These are phyloP conservation scores for Channa maculata DNA, from an alignment of 2,113 vertebrate genomes.

Conservation along the genomic window DNA sequence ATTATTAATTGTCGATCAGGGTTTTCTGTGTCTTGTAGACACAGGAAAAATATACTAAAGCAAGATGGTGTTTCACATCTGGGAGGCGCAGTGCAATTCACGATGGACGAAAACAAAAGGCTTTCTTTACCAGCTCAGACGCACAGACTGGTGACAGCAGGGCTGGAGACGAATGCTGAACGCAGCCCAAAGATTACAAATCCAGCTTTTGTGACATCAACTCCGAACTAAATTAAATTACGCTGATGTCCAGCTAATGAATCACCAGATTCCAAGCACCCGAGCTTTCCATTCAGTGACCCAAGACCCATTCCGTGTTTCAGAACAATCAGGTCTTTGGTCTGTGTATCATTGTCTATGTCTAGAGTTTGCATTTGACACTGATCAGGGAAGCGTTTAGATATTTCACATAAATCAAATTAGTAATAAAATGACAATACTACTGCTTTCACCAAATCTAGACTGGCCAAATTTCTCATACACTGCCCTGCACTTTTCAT, in stretches of 20 bases:
- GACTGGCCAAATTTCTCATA: neutral
- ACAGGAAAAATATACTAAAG: constrained; percentile 53
- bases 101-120: constrained; percentile 49
- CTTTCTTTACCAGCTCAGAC: constrained; percentile 30
- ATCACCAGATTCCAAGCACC: constrained; percentile 55
- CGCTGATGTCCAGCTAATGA: constrained; percentile 61
- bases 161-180: constrained; percentile 40
- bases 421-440: neutral
- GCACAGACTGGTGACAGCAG: constrained; percentile 46
- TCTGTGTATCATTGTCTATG: constrained; percentile 11
- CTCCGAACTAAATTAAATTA: constrained; percentile 56
- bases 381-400: constrained; percentile 8
- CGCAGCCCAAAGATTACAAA: constrained; percentile 55
- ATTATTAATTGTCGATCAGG: constrained; percentile 60
- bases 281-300: neutral
- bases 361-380: constrained; percentile 25
- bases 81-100: constrained; percentile 51
- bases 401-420: constrained; percentile 4
- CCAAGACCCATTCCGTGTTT: constrained; percentile 25
- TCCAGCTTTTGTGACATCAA: constrained; percentile 44
- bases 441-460: neutral
- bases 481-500: neutral
- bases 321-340: constrained; percentile 44
- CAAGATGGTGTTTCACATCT: constrained; percentile 63
- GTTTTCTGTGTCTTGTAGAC: constrained; percentile 34